Conservation (phyloP, 2,113 vertebrate genomes). For the Orthonyx spaldingii region DNA sequence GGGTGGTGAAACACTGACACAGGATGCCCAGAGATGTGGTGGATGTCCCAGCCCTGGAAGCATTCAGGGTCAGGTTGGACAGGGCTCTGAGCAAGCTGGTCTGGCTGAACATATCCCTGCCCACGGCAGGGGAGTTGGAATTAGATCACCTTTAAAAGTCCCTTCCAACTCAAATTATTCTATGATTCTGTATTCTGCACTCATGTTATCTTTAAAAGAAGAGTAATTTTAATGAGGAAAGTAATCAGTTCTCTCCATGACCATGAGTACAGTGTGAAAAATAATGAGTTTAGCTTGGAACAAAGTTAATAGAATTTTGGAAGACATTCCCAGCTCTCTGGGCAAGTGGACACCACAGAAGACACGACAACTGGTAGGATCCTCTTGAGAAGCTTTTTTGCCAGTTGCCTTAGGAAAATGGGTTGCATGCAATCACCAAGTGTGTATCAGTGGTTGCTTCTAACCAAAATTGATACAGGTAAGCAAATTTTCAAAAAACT, state of each 20-base stretch:
- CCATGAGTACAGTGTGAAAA: background rate
- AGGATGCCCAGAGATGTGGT: background rate
- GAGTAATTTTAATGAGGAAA: background rate
- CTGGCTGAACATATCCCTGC: background rate
- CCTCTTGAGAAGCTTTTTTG: background rate
- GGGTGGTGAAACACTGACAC: background rate
- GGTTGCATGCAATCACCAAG: background rate
- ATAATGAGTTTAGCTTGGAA: background rate
- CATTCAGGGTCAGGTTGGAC: background rate
- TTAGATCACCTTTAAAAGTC: background rate
- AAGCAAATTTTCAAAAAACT: background rate
- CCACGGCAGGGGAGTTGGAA: background rate
- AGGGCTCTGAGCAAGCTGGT: background rate
- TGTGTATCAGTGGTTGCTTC: background rate
- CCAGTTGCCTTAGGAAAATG: background rate
- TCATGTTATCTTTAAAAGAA: background rate
- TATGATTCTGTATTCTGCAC: background rate
- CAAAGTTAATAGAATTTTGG: background rate
- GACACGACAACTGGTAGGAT: background rate
- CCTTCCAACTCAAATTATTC: background rate
- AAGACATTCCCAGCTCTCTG: background rate
- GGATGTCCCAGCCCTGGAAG: background rate
- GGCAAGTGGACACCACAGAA: background rate
- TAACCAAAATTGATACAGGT: background rate
- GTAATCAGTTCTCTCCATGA: background rate